Conservation (phyloP, 2,888 invertebrate species). For the Seira ritae region DNA sequence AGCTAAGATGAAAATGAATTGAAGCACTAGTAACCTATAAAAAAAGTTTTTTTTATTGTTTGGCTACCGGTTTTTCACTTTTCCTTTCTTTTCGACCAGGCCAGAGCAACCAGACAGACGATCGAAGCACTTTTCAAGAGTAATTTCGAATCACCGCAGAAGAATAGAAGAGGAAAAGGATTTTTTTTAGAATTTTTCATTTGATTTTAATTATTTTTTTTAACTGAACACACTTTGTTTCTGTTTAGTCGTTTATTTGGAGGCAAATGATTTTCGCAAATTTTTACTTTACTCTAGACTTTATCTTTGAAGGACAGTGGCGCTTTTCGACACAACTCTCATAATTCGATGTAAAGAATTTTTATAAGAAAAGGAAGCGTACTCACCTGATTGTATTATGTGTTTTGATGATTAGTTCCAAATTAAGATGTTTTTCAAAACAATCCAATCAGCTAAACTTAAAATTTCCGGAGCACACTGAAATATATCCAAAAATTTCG, state of each 20-base stretch:
- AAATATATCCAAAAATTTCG: conserved; percentile 51
- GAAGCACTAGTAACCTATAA: conserved; percentile 4
- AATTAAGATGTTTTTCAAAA: neutral
- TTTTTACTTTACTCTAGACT: no score
- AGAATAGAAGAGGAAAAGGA: no score
- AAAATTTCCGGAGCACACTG: conserved; percentile 57
- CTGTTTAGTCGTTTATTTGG: no score
- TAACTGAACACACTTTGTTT: no score
- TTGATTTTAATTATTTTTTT: no score
- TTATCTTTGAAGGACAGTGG: neutral
- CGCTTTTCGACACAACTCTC: no score
- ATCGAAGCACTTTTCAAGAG: no score
- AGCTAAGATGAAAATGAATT: neutral
- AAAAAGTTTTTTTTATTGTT: conserved; percentile 20
- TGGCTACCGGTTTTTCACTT: conserved; percentile 65
- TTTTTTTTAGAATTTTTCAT: no score
- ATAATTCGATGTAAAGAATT: neutral
- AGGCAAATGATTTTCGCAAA: no score
- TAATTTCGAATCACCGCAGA: no score
- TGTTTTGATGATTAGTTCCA: neutral
- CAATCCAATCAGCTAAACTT: conserved; percentile 48
- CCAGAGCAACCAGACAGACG: no score
- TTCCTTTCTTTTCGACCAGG: conserved; percentile 55
- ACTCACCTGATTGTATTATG: neutral
- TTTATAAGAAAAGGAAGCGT: neutral